phyloP scores from a whole-genome alignment of 2,113 vertebrate genomes.

The Emydura subglobosa region DNA sequence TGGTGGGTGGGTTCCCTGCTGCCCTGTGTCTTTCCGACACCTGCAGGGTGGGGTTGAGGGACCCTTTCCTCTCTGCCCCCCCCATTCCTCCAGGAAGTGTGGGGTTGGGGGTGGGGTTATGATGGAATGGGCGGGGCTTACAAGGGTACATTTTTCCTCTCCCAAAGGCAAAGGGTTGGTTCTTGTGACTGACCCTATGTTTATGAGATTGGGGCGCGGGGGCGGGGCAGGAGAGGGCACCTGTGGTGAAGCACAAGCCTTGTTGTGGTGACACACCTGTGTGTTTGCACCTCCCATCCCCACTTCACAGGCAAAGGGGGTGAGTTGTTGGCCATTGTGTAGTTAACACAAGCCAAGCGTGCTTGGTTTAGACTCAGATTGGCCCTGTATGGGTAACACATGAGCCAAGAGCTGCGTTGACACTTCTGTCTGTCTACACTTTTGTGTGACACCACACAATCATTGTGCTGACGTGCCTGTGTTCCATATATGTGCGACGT shows the following conservation, averaged over 20 bases:
- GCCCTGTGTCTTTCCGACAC: not conserved
- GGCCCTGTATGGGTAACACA: not conserved
- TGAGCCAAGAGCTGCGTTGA: not conserved
- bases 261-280: not conserved
- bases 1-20: not conserved
- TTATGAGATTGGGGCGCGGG: not conserved
- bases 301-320: not conserved
- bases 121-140: not conserved
- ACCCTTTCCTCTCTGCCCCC: conserved; percentile 28
- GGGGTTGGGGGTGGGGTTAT: conserved; percentile 47
- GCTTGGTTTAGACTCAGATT: not conserved
- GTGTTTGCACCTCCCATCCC: not conserved
- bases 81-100: conserved; percentile 58
- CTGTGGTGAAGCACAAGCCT: not conserved
- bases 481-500: not conserved
- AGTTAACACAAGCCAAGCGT: not conserved
- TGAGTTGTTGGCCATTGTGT: too few species aligned
- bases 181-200: too few species aligned
- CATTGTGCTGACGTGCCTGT: too few species aligned
- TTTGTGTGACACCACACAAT: too few species aligned
- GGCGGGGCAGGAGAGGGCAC: too few species aligned
- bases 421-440: not conserved
- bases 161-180: not conserved
- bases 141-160: not conserved
- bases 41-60: conserved; percentile 58